Percentiles rank a stretch among this genome's conserved stretches.
phyloP scores from a whole-genome alignment of 2,888 invertebrate species.

The Apamea sordens region DNA sequence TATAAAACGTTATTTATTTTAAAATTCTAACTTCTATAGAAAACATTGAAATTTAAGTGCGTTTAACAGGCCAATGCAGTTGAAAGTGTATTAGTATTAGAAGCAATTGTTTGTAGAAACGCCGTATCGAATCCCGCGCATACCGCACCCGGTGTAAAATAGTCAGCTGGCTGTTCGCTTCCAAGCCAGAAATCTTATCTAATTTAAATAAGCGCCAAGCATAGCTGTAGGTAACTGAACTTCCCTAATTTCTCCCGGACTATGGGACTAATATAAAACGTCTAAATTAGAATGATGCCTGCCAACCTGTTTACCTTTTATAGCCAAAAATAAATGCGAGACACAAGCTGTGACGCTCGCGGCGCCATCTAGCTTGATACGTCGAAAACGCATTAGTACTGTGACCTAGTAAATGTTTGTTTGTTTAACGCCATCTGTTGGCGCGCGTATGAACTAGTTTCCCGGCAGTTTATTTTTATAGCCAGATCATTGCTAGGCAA shows the following conservation, averaged over 20 bases:
- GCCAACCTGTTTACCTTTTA: slow-evolving; percentile 77
- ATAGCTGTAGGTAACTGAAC: slow-evolving; percentile 39
- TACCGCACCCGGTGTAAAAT: slow-evolving; percentile 24
- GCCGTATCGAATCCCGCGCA: slow-evolving; percentile 21
- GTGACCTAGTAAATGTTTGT: slow-evolving; percentile 57
- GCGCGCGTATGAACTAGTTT: slow-evolving; percentile 37
- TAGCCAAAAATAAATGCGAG: slow-evolving; percentile 85
- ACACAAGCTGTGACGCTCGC: slow-evolving; percentile 60
- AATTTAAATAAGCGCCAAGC: slow-evolving; percentile 40
- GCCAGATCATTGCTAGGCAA: slow-evolving; percentile 37
- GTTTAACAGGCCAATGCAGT: too few species aligned
- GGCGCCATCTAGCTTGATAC: slow-evolving; percentile 75
- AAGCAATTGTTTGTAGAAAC: slow-evolving; percentile 16
- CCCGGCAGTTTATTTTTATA: slow-evolving; percentile 53
- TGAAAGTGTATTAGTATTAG: neutral
- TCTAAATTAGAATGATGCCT: slow-evolving; percentile 72
- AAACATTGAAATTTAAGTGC: too few species aligned
- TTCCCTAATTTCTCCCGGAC: slow-evolving; percentile 58
- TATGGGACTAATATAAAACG: slow-evolving; percentile 68
- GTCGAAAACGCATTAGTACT: slow-evolving; percentile 23
- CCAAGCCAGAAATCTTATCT: slow-evolving; percentile 29
- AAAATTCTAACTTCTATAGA: too few species aligned
- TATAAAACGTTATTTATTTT: too few species aligned
- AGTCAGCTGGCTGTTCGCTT: slow-evolving; percentile 17
- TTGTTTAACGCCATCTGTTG: slow-evolving; percentile 68